Evolutionary conservation across 2,888 invertebrate species (phyloP).

Genomic region (Acanthosepion esculentum): DNA sequence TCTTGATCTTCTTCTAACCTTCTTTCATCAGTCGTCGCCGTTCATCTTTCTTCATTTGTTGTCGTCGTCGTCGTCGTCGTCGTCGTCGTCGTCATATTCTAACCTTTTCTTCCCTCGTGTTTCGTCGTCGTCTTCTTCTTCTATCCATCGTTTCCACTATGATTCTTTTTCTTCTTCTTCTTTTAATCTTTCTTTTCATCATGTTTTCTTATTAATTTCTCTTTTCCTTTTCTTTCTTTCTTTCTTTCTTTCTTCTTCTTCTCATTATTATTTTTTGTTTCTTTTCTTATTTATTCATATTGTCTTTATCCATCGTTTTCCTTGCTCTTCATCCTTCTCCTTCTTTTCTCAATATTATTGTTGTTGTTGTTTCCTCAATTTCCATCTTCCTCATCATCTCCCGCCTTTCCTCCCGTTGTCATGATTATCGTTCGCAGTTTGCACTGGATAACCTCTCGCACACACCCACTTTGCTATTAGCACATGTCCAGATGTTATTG

Average conservation of each 20-base stretch:
- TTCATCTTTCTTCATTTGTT: too few species aligned
- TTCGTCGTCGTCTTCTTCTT: too few species aligned
- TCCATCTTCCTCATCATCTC: not conserved
- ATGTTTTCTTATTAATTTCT: not conserved
- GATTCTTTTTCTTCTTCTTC: too few species aligned
- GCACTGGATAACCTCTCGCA: constrained; percentile 33
- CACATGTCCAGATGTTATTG: not conserved
- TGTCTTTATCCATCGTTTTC: not conserved
- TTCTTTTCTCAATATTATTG: not conserved
- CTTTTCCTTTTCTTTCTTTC: not conserved
- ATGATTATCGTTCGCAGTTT: not conserved
- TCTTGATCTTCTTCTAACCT: too few species aligned
- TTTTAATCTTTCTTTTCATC: too few species aligned
- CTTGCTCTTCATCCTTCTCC: not conserved
- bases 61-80: too few species aligned
- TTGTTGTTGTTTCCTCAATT: not conserved
- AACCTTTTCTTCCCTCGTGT: too few species aligned
- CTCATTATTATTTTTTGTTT: not conserved
- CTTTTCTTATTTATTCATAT: not conserved
- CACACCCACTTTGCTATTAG: not conserved
- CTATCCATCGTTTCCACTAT: too few species aligned
- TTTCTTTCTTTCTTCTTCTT: not conserved
- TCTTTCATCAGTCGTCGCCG: too few species aligned
- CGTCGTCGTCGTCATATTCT: too few species aligned
- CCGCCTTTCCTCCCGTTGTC: not conserved